phyloP scores from a whole-genome alignment of 2,113 vertebrate genomes.

The Channa argus region DNA sequence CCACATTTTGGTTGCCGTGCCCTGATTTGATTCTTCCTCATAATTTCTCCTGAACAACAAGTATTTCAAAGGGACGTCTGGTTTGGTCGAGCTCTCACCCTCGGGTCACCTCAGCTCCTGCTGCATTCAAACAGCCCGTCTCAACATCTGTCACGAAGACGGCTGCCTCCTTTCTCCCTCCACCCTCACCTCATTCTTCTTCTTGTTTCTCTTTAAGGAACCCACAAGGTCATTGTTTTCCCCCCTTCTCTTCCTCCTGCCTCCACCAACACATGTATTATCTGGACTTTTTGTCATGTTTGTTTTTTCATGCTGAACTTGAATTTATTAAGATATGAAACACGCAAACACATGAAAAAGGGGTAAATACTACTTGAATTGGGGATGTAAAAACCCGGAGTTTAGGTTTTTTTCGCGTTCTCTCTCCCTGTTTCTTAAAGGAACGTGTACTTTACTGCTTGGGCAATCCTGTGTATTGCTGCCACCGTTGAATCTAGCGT shows the following conservation, averaged over 20 bases:
- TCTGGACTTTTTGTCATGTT: conserved; percentile 87
- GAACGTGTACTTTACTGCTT: conserved; percentile 88
- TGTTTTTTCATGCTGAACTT: conserved; percentile 83
- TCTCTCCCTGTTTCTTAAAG: conserved; percentile 90
- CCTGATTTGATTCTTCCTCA: not conserved
- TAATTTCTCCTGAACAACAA: conserved; percentile 9
- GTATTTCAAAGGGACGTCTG: not conserved
- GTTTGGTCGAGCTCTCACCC: conserved; percentile 49
- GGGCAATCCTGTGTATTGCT: conserved; percentile 88
- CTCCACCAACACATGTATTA: conserved; percentile 59
- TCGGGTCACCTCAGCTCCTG: conserved; percentile 55
- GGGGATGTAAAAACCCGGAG: conserved; percentile 77
- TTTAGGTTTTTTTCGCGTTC: conserved; percentile 81
- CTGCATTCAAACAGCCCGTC: conserved; percentile 52
- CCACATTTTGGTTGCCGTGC: too few species aligned
- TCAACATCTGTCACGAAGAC: conserved; percentile 48
- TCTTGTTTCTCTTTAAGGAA: conserved; percentile 81
- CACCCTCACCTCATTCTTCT: conserved; percentile 5
- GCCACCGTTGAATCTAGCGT: conserved; percentile 73
- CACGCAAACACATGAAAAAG: conserved; percentile 59
- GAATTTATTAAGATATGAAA: conserved; percentile 76
- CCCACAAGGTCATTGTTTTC: conserved; percentile 83
- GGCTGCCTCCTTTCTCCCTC: conserved; percentile 36
- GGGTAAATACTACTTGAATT: conserved; percentile 86
- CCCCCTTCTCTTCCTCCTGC: not conserved